A percentile compares a stretch with the other conserved stretches of the same genome.
These are phyloP conservation scores for Luperina nickerlii DNA, from an alignment of 2,888 invertebrate genomes.

Conservation along the genomic window DNA sequence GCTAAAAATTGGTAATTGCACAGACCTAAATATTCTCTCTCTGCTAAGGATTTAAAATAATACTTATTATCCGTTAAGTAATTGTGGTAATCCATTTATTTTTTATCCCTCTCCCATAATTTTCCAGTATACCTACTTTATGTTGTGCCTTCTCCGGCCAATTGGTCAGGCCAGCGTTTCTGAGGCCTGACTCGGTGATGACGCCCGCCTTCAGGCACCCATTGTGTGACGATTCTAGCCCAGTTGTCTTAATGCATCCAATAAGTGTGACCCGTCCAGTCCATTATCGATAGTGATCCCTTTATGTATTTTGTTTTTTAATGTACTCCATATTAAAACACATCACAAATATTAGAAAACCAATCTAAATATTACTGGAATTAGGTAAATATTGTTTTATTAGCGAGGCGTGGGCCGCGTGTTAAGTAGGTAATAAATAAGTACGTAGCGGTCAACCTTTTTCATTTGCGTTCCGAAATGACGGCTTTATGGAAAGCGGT, in stretches of 20 bases:
- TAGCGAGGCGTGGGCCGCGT: conserved; percentile 21
- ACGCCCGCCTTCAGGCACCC: neutral
- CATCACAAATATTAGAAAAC: neutral
- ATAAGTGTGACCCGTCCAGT: neutral
- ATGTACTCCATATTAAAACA: neutral
- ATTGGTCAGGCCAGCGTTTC: neutral
- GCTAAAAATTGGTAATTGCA: neutral
- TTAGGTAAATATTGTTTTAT: conserved; percentile 41
- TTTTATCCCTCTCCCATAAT: neutral
- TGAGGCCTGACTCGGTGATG: neutral
- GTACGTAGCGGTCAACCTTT: conserved; percentile 39
- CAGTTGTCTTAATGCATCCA: neutral
- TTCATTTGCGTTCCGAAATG: conserved; percentile 43
- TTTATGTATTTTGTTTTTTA: neutral
- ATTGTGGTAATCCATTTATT: neutral
- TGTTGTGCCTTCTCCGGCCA: neutral
- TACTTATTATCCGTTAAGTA: neutral
- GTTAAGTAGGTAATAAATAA: conserved; percentile 43
- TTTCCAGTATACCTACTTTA: neutral
- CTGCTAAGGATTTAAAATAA: neutral
- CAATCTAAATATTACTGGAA: conserved; percentile 14
- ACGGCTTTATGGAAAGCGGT: conserved; percentile 40
- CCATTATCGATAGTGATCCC: neutral
- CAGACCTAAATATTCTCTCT: neutral
- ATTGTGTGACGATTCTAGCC: neutral